Conservation (phyloP, 2,113 vertebrate species). For the Microtus montanus region DNA sequence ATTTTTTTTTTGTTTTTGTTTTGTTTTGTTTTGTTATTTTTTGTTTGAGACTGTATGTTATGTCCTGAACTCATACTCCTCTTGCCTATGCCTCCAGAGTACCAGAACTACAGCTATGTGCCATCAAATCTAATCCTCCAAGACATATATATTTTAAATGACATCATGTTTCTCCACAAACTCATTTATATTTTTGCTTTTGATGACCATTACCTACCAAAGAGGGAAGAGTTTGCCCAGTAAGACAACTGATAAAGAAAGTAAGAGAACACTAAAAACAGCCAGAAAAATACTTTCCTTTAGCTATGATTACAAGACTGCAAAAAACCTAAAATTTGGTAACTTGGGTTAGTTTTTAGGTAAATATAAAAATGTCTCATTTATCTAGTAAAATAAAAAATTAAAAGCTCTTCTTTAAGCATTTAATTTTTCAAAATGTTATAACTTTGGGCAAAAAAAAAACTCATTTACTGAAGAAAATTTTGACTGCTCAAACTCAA, state of each 20-base stretch:
- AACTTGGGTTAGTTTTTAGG: not conserved
- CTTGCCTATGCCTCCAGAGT: not conserved
- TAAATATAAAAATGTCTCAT: not conserved
- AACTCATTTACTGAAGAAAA: slow-evolving; percentile 19
- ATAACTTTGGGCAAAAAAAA: not conserved
- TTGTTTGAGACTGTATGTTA: not conserved
- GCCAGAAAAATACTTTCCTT: not conserved
- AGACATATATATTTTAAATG: not conserved
- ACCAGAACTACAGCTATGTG: not conserved
- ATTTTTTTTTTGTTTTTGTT: too few species aligned
- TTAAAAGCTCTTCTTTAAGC: not conserved
- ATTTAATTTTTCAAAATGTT: slow-evolving; percentile 29
- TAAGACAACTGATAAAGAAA: slow-evolving; percentile 44
- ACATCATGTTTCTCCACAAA: slow-evolving; percentile 14
- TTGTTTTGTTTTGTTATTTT: not conserved
- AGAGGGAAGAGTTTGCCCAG: not conserved
- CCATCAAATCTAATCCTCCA: not conserved
- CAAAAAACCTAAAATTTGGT: not conserved
- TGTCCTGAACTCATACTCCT: not conserved
- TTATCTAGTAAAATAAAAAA: slow-evolving; percentile 31
- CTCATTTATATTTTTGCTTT: not conserved
- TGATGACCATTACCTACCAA: not conserved
- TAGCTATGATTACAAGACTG: not conserved
- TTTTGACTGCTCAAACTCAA: slow-evolving; percentile 18
- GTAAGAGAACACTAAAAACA: not conserved